Evolutionary conservation across 2,797 vertebrate species (phyloP), one percentile per base, ranked within the genome.

Genomic region (Tiaroga cobitis): DNA sequence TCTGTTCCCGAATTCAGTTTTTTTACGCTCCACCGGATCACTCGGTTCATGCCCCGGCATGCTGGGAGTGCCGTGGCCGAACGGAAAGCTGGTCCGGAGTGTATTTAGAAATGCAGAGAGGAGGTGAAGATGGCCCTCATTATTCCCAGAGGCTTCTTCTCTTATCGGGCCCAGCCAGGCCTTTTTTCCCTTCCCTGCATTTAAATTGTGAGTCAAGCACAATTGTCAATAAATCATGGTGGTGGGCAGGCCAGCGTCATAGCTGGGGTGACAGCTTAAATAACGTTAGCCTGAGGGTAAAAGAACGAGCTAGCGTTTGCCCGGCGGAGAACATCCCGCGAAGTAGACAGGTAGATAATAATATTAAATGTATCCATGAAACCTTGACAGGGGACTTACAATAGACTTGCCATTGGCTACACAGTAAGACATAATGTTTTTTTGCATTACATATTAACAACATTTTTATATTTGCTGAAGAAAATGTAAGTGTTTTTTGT

Each of bases 161-260:
- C 81, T 87, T 90, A 87, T 89, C 83, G 37, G 80, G 13, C 43
- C 29, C 49, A 16, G 43, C 69, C 87, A 88, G 87, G 68, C 78
- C 79, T 84, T 77, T 83, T 63, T 86, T 75, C 63, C 69, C 78
- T 24, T 65, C 51, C 46, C 41, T 74, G 68, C 49, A 39, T 85
- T 87, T 81, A 84, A 82, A 78, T 69, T 70, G 46, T 32, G 46
- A 81, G 83, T 87, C 74, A 77, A 75, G 41, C 49, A 41, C 77
- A 79, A 54, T 49, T 78, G 77, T 84, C 83, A 84, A 85, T 88
- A 84, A 88, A 87, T 87, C 83, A 87, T 81, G 74, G n/a, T 4
- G 59, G 32, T 46, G 76, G 82, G 41, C 69, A 59, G 81, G 43
- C 29, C 59, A 11, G 80, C 80, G 19, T 86, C 73, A 78, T 67